phyloP scores from a whole-genome alignment of 2,797 vertebrate genomes.

The Clarias pachynema region DNA sequence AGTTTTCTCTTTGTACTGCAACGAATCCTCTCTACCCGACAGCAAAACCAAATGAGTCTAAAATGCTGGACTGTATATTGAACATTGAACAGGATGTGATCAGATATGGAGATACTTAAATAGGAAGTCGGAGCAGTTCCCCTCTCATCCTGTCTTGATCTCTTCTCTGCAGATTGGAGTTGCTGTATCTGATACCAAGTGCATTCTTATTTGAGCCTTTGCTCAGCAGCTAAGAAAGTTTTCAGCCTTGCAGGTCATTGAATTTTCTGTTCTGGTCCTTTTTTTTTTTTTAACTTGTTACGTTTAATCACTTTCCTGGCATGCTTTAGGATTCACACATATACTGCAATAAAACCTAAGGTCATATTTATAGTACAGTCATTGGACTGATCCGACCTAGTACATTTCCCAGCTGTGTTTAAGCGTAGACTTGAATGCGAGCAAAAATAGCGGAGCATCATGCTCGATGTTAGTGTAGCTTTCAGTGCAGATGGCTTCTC shows the following conservation, averaged over 20 bases:
- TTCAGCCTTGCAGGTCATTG: neutral
- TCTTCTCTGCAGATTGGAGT: conserved; percentile 7
- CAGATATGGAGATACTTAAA: conserved; percentile 31
- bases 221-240: neutral
- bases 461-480: neutral
- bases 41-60: neutral
- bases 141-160: conserved; percentile 19
- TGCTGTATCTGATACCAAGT: conserved; percentile 32
- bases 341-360: neutral
- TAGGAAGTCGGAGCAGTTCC: conserved; percentile 26
- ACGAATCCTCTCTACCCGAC: neutral
- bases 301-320: neutral
- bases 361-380: neutral
- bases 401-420: conserved; percentile 1
- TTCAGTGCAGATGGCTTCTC: neutral
- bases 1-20: neutral
- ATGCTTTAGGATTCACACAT: neutral
- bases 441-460: neutral
- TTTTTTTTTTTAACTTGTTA: neutral
- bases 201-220: neutral
- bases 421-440: neutral
- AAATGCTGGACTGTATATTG: neutral
- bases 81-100: neutral
- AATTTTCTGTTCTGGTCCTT: neutral
- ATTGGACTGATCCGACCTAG: neutral